Conservation (phyloP, 2,888 invertebrate genomes). For the Dyspetes luteomarginatus region DNA sequence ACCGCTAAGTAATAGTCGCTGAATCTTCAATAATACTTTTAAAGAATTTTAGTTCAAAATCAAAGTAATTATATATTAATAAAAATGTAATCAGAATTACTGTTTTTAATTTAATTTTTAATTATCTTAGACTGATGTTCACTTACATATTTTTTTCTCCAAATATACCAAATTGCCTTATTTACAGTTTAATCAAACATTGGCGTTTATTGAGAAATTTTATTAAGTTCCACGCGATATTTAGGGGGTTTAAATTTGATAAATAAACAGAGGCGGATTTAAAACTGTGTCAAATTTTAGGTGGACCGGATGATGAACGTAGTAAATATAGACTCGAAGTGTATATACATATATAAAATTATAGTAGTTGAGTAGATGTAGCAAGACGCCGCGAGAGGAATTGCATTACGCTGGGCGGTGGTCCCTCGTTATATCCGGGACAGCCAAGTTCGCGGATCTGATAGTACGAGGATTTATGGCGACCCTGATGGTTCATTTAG, state of each 20-base stretch:
- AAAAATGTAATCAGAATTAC: too few species aligned
- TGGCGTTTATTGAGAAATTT: too few species aligned
- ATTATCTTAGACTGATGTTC: too few species aligned
- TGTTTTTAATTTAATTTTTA: too few species aligned
- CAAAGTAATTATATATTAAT: too few species aligned
- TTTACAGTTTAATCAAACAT: too few species aligned
- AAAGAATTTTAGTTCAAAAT: too few species aligned
- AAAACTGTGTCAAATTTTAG: conserved; percentile 3
- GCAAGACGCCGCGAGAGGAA: conserved; percentile 68
- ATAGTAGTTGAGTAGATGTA: neutral
- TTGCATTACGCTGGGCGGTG: conserved; percentile 79
- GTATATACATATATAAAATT: neutral
- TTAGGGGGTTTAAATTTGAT: neutral
- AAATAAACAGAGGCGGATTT: conserved; percentile 9
- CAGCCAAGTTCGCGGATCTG: conserved; percentile 77
- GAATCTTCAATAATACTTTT: too few species aligned
- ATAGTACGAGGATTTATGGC: conserved; percentile 79
- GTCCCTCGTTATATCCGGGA: conserved; percentile 80
- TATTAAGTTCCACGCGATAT: too few species aligned
- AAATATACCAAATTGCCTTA: too few species aligned
- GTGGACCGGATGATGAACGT: neutral
- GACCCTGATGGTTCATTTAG: conserved; percentile 80
- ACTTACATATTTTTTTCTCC: too few species aligned
- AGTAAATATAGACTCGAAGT: neutral
- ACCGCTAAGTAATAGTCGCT: too few species aligned